These are phyloP conservation scores for Myotis vivesi DNA, from an alignment of 2,797 vertebrate genomes.

Conservation along the genomic window DNA sequence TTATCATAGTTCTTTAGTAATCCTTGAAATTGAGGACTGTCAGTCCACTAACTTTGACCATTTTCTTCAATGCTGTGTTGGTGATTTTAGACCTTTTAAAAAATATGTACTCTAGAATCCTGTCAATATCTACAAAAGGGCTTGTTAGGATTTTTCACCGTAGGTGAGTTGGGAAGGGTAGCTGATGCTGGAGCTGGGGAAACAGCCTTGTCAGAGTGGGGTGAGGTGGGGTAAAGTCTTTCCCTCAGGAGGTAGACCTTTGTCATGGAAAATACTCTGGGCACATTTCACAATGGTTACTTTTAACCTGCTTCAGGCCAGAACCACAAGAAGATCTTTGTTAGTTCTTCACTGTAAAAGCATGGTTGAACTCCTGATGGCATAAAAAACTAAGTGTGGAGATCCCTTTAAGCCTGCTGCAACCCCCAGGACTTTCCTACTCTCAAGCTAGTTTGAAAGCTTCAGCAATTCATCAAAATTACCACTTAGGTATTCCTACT, in stretches of 20 bases:
- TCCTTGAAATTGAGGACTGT: not conserved
- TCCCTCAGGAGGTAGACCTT: not conserved
- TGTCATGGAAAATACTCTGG: not conserved
- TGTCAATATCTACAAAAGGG: not conserved
- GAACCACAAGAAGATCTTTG: not conserved
- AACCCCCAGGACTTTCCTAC: not conserved
- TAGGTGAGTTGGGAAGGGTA: not conserved
- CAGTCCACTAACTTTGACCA: not conserved
- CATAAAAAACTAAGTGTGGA: not conserved
- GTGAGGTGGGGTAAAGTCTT: not conserved
- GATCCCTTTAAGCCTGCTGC: not conserved
- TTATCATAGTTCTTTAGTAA: not conserved
- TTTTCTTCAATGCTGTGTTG: not conserved
- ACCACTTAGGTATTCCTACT: not conserved
- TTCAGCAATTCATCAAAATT: not conserved
- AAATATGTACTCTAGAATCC: not conserved
- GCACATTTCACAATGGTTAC: not conserved
- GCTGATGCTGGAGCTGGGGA: not conserved
- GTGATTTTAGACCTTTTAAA: not conserved
- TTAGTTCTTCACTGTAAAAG: not conserved
- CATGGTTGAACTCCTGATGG: not conserved
- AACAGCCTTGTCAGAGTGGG: not conserved
- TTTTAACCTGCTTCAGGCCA: not conserved
- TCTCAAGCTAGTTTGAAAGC: not conserved
- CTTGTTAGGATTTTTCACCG: not conserved